Conservation (phyloP, 2,888 invertebrate species). For the Tipula vernalis region DNA sequence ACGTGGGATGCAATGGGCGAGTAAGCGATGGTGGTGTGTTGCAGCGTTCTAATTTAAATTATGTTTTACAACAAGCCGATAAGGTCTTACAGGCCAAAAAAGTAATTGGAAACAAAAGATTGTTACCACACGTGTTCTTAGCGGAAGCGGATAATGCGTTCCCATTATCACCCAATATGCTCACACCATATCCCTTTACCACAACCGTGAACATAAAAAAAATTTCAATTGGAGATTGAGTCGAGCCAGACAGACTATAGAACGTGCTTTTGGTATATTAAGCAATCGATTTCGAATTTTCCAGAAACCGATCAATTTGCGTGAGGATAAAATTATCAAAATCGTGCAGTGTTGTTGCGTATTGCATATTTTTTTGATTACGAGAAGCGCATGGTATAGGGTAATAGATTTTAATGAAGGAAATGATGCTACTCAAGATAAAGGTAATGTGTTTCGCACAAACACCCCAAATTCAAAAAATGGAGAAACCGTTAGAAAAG, state of each 20-base stretch:
- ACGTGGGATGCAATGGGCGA: background rate
- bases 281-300: too few species aligned
- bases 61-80: background rate
- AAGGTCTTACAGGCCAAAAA: background rate
- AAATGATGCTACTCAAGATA: background rate
- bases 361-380: background rate
- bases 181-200: background rate
- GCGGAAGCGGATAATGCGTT: slow-evolving; percentile 13
- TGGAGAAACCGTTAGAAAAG: background rate
- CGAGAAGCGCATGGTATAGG: background rate
- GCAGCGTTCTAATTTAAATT: background rate
- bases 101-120: background rate
- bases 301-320: too few species aligned
- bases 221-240: background rate
- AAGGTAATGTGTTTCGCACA: background rate
- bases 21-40: slow-evolving; percentile 12
- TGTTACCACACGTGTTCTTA: background rate
- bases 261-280: background rate
- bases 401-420: background rate
- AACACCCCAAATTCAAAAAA: background rate
- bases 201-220: background rate
- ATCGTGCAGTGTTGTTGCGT: too few species aligned
- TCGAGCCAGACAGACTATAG: background rate
- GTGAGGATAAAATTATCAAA: too few species aligned
- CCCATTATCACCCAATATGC: background rate